Evolutionary conservation across 2,888 invertebrate species (phyloP).

Genomic region (Yponomeuta cagnagella): DNA sequence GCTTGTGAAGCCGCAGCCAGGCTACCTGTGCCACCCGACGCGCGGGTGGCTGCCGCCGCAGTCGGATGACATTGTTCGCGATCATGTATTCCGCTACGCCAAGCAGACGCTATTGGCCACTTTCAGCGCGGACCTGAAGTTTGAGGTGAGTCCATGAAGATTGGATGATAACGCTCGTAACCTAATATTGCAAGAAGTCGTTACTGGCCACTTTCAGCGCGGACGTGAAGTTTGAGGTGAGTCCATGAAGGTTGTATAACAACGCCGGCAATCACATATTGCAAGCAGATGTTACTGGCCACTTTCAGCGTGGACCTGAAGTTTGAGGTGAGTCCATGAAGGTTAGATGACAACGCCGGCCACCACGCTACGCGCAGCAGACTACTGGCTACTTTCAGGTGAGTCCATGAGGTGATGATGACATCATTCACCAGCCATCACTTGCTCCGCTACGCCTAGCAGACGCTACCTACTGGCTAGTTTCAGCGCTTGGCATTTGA

Average conservation of each 20-base stretch:
- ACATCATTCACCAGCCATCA: constrained; percentile 84
- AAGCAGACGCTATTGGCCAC: constrained; percentile 59
- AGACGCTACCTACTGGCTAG: constrained; percentile 29
- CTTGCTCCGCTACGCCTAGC: constrained; percentile 78
- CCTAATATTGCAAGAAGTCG: constrained; percentile 78
- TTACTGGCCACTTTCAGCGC: constrained; percentile 43
- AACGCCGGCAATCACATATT: constrained; percentile 84
- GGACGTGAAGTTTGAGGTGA: constrained; percentile 49
- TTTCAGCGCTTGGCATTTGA: constrained; percentile 37
- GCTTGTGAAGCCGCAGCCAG: constrained; percentile 77
- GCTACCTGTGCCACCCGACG: constrained; percentile 80
- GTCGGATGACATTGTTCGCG: constrained; percentile 81
- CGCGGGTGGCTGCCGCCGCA: constrained; percentile 87
- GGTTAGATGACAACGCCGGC: constrained; percentile 77
- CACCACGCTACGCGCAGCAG: constrained; percentile 71
- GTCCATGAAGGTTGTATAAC: constrained; percentile 79
- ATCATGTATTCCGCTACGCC: constrained; percentile 81
- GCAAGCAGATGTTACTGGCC: constrained; percentile 57
- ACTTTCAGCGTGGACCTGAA: constrained; percentile 45
- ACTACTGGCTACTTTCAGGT: constrained; percentile 34
- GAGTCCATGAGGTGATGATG: constrained; percentile 79
- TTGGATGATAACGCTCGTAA: constrained; percentile 83
- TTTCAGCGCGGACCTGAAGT: constrained; percentile 43
- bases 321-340: constrained; percentile 38
- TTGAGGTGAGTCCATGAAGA: constrained; percentile 37